Conservation (phyloP, 2,888 invertebrate species). For the Hartigia nigra region DNA sequence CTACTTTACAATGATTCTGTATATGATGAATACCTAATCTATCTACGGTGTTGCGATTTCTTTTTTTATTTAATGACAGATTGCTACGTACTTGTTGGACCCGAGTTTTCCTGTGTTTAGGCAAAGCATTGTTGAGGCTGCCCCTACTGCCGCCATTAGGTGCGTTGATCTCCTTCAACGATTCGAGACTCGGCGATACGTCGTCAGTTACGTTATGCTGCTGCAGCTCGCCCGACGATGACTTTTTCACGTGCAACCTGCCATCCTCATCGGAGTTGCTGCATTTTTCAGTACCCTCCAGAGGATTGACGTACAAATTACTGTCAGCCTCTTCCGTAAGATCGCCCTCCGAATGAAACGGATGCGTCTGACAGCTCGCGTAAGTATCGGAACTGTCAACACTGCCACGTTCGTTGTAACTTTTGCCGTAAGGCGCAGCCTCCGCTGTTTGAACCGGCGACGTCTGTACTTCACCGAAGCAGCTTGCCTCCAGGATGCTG, state of each 20-base stretch:
- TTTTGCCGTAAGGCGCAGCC: constrained; percentile 46
- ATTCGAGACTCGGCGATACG: constrained; percentile 66
- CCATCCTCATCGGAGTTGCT: constrained; percentile 47
- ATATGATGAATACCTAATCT: background rate
- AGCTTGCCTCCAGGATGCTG: constrained; percentile 66
- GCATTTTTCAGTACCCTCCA: constrained; percentile 72
- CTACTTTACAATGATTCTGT: background rate
- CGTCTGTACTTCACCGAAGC: constrained; percentile 40
- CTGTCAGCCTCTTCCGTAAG: constrained; percentile 80
- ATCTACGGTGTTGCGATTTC: background rate
- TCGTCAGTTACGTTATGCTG: constrained; percentile 65
- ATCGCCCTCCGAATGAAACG: constrained; percentile 88
- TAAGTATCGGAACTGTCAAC: constrained; percentile 90
- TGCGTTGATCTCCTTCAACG: constrained; percentile 66
- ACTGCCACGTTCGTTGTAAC: constrained; percentile 66
- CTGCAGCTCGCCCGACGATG: constrained; percentile 82
- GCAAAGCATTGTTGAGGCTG: constrained; percentile 76
- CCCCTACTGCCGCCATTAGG: constrained; percentile 67
- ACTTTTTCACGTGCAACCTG: constrained; percentile 75
- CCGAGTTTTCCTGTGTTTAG: constrained; percentile 87
- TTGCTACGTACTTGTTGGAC: constrained; percentile 78
- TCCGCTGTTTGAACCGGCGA: constrained; percentile 33
- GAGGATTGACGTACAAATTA: constrained; percentile 89
- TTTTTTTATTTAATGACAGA: background rate
- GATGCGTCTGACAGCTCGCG: constrained; percentile 96